Evolutionary conservation across 2,797 vertebrate genomes (phyloP), one percentile per base, ranked within the genome.

Genomic region (Sebastes goodei): DNA sequence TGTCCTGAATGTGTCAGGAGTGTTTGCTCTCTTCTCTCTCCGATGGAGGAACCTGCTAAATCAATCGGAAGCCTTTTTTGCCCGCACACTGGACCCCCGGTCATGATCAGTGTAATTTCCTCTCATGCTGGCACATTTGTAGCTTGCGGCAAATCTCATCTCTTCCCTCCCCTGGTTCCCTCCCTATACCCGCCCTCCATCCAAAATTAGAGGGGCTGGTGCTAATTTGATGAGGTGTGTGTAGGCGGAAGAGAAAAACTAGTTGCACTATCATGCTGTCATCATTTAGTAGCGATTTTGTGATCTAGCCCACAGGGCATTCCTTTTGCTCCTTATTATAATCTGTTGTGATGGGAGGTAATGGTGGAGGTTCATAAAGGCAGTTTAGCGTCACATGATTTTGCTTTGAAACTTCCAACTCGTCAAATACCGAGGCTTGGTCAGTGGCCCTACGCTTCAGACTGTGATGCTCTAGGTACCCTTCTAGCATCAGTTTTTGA

Each of bases 71-170:
- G 90, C 81, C 84, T 89, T 86, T 38, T 88, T 15, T 35, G 92
- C 71, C 83, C 83, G 84, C 83, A 77, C 84, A 82, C 42, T 56
- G 73, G 88, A 86, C 84, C 88, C 88, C 77, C 67, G 82, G 90
- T 89, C 90, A 89, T 83, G 90, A 94, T 94, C 91, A 84, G 91
- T 88, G 81, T 91, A 76, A 92, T 92, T 92, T 92, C 92, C 87
- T 92, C 89, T 94, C 86, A 82, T 88, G 89, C 87, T 80, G 84
- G 88, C 91, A 92, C 92, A 91, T 93, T 89, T 72, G 29, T 85
- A 82, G 93, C 93, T 90, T 86, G 80, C 80, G 88, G 94, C 91
- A 35, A 83, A 88, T 88, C 88, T 84, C 67, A 52, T 79, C 64
- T 66, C 70, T 42, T 74, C 84, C 70, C 61, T 61, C 73, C 64